These are phyloP conservation scores for Lamprotornis superbus DNA, from an alignment of 2,113 vertebrate genomes.

Conservation along the genomic window DNA sequence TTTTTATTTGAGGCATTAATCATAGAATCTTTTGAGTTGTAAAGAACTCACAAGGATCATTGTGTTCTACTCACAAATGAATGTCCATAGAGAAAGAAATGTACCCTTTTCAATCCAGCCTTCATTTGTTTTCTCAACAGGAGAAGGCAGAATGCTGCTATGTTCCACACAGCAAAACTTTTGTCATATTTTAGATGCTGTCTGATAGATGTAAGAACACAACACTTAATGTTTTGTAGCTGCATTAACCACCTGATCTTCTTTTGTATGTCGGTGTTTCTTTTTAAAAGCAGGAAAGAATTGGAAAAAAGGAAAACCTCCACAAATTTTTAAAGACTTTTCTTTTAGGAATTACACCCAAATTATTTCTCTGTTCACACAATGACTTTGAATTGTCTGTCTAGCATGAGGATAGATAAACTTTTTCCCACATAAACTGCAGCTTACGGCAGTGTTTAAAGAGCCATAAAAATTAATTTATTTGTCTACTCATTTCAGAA, in stretches of 20 bases:
- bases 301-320: neutral
- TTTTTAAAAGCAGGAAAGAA: neutral
- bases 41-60: neutral
- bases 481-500: neutral
- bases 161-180: neutral
- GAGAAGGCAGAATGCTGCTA: neutral
- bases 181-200: neutral
- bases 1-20: neutral
- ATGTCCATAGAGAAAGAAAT: neutral
- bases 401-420: neutral
- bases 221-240: neutral
- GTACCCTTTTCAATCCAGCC: neutral
- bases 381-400: neutral
- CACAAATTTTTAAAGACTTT: neutral
- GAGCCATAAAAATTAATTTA: neutral
- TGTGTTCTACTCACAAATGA: accelerated
- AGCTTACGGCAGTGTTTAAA: neutral
- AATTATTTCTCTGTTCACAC: neutral
- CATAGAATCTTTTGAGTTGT: neutral
- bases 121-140: neutral
- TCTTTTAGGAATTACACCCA: neutral
- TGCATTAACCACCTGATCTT: neutral
- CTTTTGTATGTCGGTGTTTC: neutral
- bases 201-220: neutral
- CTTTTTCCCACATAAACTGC: neutral